A percentile compares a stretch with the other conserved stretches of the same genome.
These are phyloP conservation scores for Myotis yumanensis DNA, from an alignment of 2,113 vertebrate genomes.

Conservation along the genomic window DNA sequence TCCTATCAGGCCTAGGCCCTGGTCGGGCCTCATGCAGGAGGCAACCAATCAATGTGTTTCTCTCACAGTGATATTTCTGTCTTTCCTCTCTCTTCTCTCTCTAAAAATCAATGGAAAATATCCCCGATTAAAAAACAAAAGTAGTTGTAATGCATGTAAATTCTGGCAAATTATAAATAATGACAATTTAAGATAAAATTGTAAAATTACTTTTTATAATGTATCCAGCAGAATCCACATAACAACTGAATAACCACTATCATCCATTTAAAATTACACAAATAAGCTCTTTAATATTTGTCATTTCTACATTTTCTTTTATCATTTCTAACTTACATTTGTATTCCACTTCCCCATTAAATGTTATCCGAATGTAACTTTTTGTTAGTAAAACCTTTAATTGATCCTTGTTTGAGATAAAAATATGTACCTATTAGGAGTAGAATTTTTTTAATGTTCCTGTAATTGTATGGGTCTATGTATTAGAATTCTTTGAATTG, in stretches of 20 bases:
- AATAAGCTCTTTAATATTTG: neutral
- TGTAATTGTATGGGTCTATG: neutral
- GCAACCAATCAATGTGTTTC: too few relatives aligned
- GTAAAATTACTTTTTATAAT: conserved; percentile 26
- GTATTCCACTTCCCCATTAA: neutral
- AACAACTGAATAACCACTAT: neutral
- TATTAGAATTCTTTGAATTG: conserved; percentile 27
- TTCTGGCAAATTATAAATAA: conserved; percentile 12
- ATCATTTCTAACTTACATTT: conserved; percentile 29
- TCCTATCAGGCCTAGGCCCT: too few relatives aligned
- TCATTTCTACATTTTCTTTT: conserved; percentile 14
- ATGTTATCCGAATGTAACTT: conserved; percentile 10
- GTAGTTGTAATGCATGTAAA: neutral
- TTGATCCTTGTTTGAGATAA: neutral
- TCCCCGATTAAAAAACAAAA: neutral
- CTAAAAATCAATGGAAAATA: too few relatives aligned
- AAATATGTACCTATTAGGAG: neutral
- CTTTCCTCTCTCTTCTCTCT: too few relatives aligned
- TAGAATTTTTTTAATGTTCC: neutral
- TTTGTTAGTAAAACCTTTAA: conserved; percentile 32
- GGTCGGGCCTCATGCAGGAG: too few relatives aligned
- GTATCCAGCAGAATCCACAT: neutral
- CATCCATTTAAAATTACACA: conserved; percentile 22
- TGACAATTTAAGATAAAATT: conserved; percentile 28
- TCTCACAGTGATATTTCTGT: too few relatives aligned